Conservation (phyloP, 2,888 invertebrate genomes). For the Azorinus chamasolen region DNA sequence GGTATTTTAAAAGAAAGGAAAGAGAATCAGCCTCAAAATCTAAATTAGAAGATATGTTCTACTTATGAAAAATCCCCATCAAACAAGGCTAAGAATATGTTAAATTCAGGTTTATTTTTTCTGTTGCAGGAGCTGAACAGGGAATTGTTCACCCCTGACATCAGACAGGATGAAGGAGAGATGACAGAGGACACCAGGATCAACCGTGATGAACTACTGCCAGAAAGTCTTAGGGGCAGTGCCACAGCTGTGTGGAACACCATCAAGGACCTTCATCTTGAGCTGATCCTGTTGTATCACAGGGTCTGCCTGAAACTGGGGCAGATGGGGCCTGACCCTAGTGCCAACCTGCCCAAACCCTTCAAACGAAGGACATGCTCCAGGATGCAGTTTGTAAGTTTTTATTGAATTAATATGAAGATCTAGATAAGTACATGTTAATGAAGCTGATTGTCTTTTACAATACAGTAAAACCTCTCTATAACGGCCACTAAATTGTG, state of each 20-base stretch:
- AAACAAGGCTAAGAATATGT: too few species aligned
- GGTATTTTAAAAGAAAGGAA: too few species aligned
- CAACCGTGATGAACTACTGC: constrained; percentile 62
- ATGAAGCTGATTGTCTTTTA: too few species aligned
- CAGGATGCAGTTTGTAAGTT: constrained; percentile 68
- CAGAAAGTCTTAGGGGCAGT: constrained; percentile 71
- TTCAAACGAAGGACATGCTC: constrained; percentile 73
- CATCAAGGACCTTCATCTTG: constrained; percentile 85
- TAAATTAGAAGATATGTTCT: too few species aligned
- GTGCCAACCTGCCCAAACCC: constrained; percentile 67
- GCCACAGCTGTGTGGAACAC: constrained; percentile 83
- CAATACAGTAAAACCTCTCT: too few species aligned
- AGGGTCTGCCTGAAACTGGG: constrained; percentile 83
- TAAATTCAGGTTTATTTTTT: too few species aligned
- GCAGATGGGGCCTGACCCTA: constrained; percentile 73
- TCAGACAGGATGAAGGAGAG: constrained; percentile 40
- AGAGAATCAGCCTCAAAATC: too few species aligned
- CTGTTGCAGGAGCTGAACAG: constrained; percentile 79
- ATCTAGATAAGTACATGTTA: too few species aligned
- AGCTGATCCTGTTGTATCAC: constrained; percentile 85
- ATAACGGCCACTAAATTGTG: too few species aligned
- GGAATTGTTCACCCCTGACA: constrained; percentile 79
- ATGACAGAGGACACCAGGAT: constrained; percentile 49
- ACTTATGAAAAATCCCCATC: too few species aligned
- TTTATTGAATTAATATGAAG: too few species aligned